Base-by-base conservation (phyloP, 1,140 invertebrate species). In the Drosophila quadrilineata region DNA sequence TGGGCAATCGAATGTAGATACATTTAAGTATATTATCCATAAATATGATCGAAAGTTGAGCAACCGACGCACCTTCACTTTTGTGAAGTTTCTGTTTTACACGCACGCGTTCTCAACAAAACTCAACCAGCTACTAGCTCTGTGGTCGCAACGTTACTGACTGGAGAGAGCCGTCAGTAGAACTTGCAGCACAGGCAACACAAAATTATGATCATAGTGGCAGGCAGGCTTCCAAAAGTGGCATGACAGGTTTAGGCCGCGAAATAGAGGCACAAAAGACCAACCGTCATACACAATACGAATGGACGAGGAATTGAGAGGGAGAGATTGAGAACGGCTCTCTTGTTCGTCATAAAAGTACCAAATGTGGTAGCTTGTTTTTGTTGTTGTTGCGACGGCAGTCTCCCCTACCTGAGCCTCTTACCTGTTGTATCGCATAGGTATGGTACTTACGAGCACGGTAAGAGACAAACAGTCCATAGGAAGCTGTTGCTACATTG, bases 21-120 rank as follows among this genome's bases (percentile, higher is more conserved):
- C n/a, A n/a, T n/a, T n/a, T n/a, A n/a, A n/a, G n/a, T n/a, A n/a
- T n/a, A n/a, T n/a, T n/a, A n/a, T n/a, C n/a, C n/a, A n/a, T n/a
- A n/a, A n/a, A 36, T 52, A 26, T 53, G 45, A 48, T 17, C 28
- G 48, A 53, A 43, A 31, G 48, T 40, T 66, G 38, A 53, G 63
- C 63, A 62, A 46, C 31, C 35, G 57, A 58, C 60, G 70, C 75
- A 82, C 76, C 77, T 82, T 82, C 77, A 82, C 77, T 82, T 82
- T 82, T 80, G 67, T 72, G 50, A 68, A 59, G 28, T 28, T 35
- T 63, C 36, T 56, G 31, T 62, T 62, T 53, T n/a, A 53, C 57
- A 31, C 57, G 58, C 31, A 54, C 48, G 41, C 64, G 64, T 67
- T 54, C 43, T 26, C 31, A 57, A 41, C 38, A 41, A 2, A 60